phyloP scores from a whole-genome alignment of 1,140 invertebrate species.

The Listronotus oregonensis region DNA sequence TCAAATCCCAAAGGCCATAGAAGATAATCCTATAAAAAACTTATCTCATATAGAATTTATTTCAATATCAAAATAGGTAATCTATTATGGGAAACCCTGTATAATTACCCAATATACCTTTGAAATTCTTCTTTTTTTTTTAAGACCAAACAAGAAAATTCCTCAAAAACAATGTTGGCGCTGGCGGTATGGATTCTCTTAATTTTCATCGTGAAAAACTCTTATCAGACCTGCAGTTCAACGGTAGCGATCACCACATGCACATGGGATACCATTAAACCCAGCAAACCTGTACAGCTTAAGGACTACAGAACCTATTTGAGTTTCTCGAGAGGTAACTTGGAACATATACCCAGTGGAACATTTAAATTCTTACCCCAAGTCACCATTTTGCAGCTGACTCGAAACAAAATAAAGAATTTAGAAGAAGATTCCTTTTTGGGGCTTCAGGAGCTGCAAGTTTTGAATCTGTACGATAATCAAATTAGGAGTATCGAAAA shows the following conservation, averaged over 20 bases:
- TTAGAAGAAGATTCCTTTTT: conserved; percentile 32
- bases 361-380: conserved; percentile 25
- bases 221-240: conserved; percentile 20
- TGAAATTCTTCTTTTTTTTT: no score
- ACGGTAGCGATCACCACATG: conserved; percentile 31
- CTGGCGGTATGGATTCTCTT: no score
- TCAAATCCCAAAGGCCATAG: no score
- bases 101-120: no score
- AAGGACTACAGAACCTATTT: conserved; percentile 32
- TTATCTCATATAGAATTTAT: no score
- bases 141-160: no score
- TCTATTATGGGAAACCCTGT: no score
- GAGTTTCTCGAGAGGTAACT: conserved; percentile 5
- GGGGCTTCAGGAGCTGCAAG: conserved; percentile 18
- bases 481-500: conserved; percentile 22
- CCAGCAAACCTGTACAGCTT: conserved; percentile 17
- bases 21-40: no score
- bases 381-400: conserved; percentile 27
- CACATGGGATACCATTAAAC: conserved; percentile 9
- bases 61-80: no score
- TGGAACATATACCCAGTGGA: conserved; percentile 17
- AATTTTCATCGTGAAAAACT: neutral
- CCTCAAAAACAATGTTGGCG: no score
- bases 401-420: conserved; percentile 27
- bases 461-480: conserved; percentile 39